phyloP scores from a whole-genome alignment of 92 coral and sea anemone genomes.

The Muricea muricata region DNA sequence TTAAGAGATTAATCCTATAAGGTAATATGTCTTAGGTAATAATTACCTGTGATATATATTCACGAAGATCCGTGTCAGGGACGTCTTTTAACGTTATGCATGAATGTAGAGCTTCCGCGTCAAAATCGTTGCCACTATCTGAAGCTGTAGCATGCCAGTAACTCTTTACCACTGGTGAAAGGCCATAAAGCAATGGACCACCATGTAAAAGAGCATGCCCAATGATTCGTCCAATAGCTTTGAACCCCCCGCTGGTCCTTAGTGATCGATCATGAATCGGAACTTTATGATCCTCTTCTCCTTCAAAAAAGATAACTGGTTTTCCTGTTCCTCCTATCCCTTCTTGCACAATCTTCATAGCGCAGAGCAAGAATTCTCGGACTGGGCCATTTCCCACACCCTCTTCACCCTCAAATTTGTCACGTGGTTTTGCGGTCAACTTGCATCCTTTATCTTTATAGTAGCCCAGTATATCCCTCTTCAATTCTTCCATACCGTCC shows the following conservation, averaged over 20 bases:
- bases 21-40: no score
- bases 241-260: constrained; percentile 20
- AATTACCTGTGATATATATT: constrained; percentile 34
- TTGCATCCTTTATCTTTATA: not conserved
- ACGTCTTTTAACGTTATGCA: constrained; percentile 46
- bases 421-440: constrained; percentile 34
- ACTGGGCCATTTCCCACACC: constrained; percentile 62
- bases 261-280: constrained; percentile 41
- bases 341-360: constrained; percentile 53
- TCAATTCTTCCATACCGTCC: not conserved
- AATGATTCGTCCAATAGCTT: constrained; percentile 49
- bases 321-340: constrained; percentile 48
- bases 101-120: constrained; percentile 29
- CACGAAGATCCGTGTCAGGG: constrained; percentile 44
- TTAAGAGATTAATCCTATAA: not conserved
- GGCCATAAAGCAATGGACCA: constrained; percentile 52
- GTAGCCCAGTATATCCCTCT: not conserved
- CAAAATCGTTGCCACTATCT: not conserved
- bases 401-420: constrained; percentile 51
- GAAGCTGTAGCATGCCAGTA: constrained; percentile 26
- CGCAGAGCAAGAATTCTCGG: constrained; percentile 48
- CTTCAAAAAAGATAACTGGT: constrained; percentile 46
- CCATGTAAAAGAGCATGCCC: constrained; percentile 54
- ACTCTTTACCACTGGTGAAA: constrained; percentile 43
- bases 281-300: constrained; percentile 48